Conservation (phyloP, 2,888 invertebrate species). For the Caenorhabditis sp. region DNA sequence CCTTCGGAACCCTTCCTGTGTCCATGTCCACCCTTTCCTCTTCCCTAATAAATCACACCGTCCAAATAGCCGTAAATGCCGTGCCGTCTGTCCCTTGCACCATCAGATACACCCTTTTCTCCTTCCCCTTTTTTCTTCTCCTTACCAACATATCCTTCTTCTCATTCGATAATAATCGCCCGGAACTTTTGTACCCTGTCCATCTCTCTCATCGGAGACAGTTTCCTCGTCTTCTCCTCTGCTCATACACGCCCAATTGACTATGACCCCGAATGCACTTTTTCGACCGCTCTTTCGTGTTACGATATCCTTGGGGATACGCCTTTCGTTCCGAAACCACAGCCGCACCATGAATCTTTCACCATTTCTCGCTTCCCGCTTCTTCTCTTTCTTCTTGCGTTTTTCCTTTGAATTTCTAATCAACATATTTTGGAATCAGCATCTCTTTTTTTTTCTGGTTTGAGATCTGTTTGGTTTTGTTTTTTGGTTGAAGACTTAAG, state of each 20-base stretch:
- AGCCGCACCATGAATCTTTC: slow-evolving; percentile 51
- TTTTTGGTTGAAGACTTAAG: neutral
- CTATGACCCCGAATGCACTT: slow-evolving; percentile 60
- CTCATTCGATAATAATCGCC: slow-evolving; percentile 54
- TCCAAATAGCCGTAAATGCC: slow-evolving; percentile 43
- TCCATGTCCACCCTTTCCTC: slow-evolving; percentile 18
- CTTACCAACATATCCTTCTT: slow-evolving; percentile 3
- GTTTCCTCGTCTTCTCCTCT: slow-evolving; percentile 16
- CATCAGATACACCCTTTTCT: slow-evolving; percentile 50
- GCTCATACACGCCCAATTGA: slow-evolving; percentile 57
- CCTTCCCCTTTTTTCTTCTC: slow-evolving; percentile 1
- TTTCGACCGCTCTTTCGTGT: slow-evolving; percentile 30
- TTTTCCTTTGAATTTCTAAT: slow-evolving; percentile 57
- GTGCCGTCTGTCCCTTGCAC: slow-evolving; percentile 28
- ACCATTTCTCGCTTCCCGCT: slow-evolving; percentile 33
- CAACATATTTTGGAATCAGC: slow-evolving; percentile 6
- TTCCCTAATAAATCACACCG: slow-evolving; percentile 44
- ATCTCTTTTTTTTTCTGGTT: slow-evolving; percentile 2
- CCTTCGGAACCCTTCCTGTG: slow-evolving; percentile 21
- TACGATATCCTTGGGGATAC: slow-evolving; percentile 34
- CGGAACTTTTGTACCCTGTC: slow-evolving; percentile 48
- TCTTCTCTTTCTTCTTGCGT: slow-evolving; percentile 2
- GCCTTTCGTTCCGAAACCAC: slow-evolving; percentile 47
- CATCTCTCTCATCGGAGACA: slow-evolving; percentile 6
- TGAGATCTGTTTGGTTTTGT: neutral